Conservation (phyloP, 1,140 invertebrate genomes). For the Chelonus insularis region DNA sequence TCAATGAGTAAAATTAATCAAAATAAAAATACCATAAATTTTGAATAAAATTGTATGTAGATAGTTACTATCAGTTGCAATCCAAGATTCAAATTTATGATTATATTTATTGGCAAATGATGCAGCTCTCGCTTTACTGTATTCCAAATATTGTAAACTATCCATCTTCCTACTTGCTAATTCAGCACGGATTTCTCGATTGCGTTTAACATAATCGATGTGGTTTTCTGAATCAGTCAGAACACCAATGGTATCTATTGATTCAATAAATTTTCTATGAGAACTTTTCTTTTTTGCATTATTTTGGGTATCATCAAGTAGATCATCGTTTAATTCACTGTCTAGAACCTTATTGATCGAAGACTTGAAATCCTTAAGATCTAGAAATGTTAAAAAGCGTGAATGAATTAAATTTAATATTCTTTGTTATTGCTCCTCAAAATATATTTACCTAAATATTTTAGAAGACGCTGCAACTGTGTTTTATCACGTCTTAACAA, state of each 20-base stretch:
- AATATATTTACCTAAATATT: too few relatives aligned
- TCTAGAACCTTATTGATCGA: constrained; percentile 43
- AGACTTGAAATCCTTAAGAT: constrained; percentile 48
- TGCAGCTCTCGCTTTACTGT: constrained; percentile 59
- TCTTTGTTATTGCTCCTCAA: too few relatives aligned
- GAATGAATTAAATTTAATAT: too few relatives aligned
- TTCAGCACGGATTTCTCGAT: constrained; percentile 53
- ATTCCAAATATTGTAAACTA: constrained; percentile 54
- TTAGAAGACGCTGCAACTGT: constrained; percentile 63
- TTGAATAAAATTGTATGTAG: not conserved
- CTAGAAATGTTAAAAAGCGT: too few relatives aligned
- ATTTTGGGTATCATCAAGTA: constrained; percentile 18
- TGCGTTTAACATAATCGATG: constrained; percentile 50
- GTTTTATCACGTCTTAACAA: constrained; percentile 65
- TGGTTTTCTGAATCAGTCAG: constrained; percentile 41
- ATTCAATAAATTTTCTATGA: constrained; percentile 40
- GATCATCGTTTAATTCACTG: constrained; percentile 32
- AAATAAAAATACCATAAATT: constrained; percentile 14
- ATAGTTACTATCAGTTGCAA: constrained; percentile 48
- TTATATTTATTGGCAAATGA: constrained; percentile 59
- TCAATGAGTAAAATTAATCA: constrained; percentile 23
- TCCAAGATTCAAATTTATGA: constrained; percentile 64
- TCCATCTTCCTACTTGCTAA: constrained; percentile 50
- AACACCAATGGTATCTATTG: constrained; percentile 54
- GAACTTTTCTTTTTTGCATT: constrained; percentile 39